These are phyloP conservation scores for Steatocranus sp. DNA, from an alignment of 2,797 vertebrate species.

Conservation along the genomic window DNA sequence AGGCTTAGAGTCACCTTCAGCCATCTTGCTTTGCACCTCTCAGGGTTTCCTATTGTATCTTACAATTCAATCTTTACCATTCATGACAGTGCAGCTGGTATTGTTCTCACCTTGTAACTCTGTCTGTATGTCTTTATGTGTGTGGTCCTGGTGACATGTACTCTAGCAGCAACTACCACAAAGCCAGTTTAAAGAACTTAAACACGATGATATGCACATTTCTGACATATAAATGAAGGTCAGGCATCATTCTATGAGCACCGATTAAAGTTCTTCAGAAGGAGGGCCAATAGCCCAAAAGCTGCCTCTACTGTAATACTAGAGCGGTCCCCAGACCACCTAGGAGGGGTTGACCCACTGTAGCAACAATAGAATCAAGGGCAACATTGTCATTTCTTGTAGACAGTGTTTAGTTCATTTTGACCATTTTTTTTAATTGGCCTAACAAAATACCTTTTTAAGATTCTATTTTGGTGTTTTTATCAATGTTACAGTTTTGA, in stretches of 20 bases:
- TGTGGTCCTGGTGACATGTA: not conserved
- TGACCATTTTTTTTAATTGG: not conserved
- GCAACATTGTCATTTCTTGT: not conserved
- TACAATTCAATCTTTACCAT: not conserved
- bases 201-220: accelerated
- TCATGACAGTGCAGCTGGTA: not conserved
- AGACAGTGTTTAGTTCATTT: not conserved
- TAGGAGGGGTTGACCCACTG: accelerated
- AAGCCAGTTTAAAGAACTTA: not conserved
- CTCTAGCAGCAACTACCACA: not conserved
- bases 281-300: not conserved
- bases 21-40: slow-evolving; percentile 73
- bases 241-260: accelerated
- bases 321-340: accelerated
- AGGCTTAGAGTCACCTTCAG: slow-evolving; percentile 89
- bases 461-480: not conserved
- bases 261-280: not conserved
- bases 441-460: not conserved
- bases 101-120: not conserved
- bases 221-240: not conserved
- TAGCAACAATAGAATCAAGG: not conserved
- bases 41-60: not conserved
- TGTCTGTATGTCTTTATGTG: not conserved
- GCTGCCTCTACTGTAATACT: not conserved
- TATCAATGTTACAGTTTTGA: not conserved